Evolutionary conservation across 2,888 invertebrate species (phyloP), one percentile per base, ranked within the genome.

Genomic region (Cetonia aurata): DNA sequence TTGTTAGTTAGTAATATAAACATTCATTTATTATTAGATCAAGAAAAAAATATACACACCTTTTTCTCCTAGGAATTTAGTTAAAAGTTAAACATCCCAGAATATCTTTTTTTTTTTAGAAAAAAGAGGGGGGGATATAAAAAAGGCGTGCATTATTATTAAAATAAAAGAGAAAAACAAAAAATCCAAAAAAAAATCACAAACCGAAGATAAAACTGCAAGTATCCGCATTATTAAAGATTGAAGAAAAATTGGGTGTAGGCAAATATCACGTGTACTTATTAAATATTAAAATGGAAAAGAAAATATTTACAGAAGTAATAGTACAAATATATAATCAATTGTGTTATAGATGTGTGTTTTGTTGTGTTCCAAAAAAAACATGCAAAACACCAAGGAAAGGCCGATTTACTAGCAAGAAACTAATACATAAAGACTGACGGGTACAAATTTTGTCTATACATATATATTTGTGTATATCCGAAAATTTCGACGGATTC

Each of bases 201-300:
- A 46, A 44, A 25, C n/a, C 8, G 46, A 25, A 46, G n/a, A n/a
- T n/a, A 25, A 60, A 44, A 60, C 10, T 46, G 17, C 3, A 31
- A 60, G 13, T 46, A 60, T n/a, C 25, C 44, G 60, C 53, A 25
- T 25, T 37, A 37, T 37, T 12, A 55, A 55, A 59, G n/a, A 59
- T 13, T 10, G 48, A 44, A 50, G 15, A 60, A 31, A 19, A 15
- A 19, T 37, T 37, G 62, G 62, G 62, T 62, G 62, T 31, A 62
- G 62, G 62, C 62, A 62, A 62, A 62, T 6, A 62, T 62, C 62
- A 62, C 62, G 50, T 62, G 62, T 62, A 9, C 13, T 6, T 52
- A 52, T 46, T 60, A 44, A 25, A 46, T 25, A 60, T 60, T 46
- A 25, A 59, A 19, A 59, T 13, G 44, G 25, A 46, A 19, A 44